Percentiles rank a stretch among this genome's conserved stretches.
phyloP scores from a whole-genome alignment of 2,113 vertebrate species.

The Takifugu bimaculatus region DNA sequence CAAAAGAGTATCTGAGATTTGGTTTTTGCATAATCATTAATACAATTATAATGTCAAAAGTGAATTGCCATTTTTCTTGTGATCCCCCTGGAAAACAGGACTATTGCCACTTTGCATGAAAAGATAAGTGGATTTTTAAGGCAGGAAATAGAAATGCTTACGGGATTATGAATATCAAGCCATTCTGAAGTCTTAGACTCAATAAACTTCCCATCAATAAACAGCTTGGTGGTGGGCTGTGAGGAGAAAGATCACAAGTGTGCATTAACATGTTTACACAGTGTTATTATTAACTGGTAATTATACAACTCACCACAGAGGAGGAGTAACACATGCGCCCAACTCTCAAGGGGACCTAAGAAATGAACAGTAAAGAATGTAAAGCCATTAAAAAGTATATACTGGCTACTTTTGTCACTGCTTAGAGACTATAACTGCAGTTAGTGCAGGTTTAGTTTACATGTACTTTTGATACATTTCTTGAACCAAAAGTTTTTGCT shows the following conservation, averaged over 20 bases:
- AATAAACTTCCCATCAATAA: constrained; percentile 95
- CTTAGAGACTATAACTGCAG: not conserved
- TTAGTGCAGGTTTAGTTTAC: not conserved
- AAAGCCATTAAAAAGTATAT: not conserved
- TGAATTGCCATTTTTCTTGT: too few species aligned
- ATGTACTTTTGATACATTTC: not conserved
- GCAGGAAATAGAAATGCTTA: constrained; percentile 68
- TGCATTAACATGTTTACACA: not conserved
- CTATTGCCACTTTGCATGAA: too few species aligned
- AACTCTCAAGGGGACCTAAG: constrained; percentile 57
- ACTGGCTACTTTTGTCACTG: not conserved
- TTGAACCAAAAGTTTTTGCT: too few species aligned
- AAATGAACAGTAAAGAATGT: constrained; percentile 8
- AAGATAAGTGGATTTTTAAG: too few species aligned
- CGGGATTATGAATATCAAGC: constrained; percentile 94
- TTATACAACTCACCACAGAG: constrained; percentile 61
- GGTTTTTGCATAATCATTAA: not conserved
- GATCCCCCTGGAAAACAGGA: too few species aligned
- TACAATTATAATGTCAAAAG: too few species aligned
- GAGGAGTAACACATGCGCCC: constrained; percentile 66
- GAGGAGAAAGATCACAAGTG: not conserved
- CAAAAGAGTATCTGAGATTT: not conserved
- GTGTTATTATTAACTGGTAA: not conserved
- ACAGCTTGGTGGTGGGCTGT: constrained; percentile 90
- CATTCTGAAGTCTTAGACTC: constrained; percentile 91